Evolutionary conservation across 2,797 vertebrate genomes (phyloP), one percentile per base, ranked within the genome.

Genomic region (Pagetopsis macropterus): DNA sequence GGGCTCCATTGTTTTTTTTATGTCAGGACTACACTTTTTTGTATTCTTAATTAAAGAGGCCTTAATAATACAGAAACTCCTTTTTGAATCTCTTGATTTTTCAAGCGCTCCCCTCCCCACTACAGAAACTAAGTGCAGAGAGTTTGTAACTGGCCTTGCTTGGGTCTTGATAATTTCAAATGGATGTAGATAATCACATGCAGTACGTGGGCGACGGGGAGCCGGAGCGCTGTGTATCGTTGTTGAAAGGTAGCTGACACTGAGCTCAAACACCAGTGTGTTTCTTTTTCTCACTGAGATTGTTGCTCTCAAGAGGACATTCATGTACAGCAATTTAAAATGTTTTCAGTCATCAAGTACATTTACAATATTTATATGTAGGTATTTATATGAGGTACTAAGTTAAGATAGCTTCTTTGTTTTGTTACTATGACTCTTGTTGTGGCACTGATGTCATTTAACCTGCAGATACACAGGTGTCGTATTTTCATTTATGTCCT

Each of bases 281-380:
- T 63, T 64, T 71, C 58, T 61, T 45, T 79, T 74, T 77, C 46
- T 84, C 84, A 89, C 82, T 82, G 85, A 88, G 81, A 89, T 91
- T 87, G 84, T 90, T 87, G 89, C 94, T 93, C 94, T 95, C 93
- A 89, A 92, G 92, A 86, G 80, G 86, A 92, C 89, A 88, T 91
- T 92, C 77, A 87, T 91, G 88, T 91, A 93, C 89, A 91, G 89
- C 91, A 86, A 89, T 94, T 93, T 88, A 81, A 95, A 90, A 92
- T 92, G 92, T 94, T 93, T 83, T 93, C 92, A 86, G 85, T 91
- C 90, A 88, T 84, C 84, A 90, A 93, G 90, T 93, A 93, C 92
- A 92, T 94, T 90, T 91, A 92, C 95, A 95, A 96, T 96, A 95
- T 96, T 97, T 96, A 96, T 95, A 92, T 94, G 80, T 92, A 92